These are phyloP conservation scores for Hirundo rustica DNA, from an alignment of 2,797 vertebrate genomes.

Conservation along the genomic window DNA sequence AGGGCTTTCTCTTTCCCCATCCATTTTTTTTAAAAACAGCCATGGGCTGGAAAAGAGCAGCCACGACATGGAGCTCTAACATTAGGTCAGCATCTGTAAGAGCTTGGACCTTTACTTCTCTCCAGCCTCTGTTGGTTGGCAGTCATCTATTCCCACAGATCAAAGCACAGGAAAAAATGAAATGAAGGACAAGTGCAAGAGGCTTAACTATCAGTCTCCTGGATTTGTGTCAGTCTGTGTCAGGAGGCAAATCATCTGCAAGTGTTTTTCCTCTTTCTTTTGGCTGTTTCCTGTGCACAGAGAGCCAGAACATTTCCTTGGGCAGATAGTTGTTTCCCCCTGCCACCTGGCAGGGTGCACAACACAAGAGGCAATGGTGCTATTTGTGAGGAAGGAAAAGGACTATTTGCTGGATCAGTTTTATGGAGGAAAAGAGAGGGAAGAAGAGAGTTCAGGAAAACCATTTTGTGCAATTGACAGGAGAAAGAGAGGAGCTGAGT, in stretches of 20 bases:
- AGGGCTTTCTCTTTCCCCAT: background rate
- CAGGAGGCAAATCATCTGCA: background rate
- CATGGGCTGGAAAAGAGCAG: background rate
- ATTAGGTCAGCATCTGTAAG: background rate
- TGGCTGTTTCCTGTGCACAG: background rate
- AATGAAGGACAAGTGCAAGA: background rate
- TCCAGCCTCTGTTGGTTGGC: background rate
- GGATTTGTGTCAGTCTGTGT: constrained; percentile 5
- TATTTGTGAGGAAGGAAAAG: constrained; percentile 43
- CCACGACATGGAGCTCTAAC: background rate
- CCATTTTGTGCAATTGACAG: background rate
- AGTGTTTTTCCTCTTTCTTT: constrained; percentile 30
- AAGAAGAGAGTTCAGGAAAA: background rate
- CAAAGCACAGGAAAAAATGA: background rate
- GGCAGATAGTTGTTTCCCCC: constrained; percentile 30
- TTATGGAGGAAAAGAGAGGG: background rate
- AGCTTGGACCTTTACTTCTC: background rate
- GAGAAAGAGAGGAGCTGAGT: background rate
- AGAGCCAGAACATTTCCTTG: background rate
- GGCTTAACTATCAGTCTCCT: background rate
- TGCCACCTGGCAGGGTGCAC: constrained; percentile 50
- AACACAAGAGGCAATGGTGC: constrained; percentile 37
- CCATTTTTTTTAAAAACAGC: background rate
- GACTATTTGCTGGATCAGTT: constrained; percentile 32
- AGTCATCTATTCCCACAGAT: background rate